These are phyloP conservation scores for Theonella swinhoei DNA, from an alignment of 37 sponge, comb jelly and placozoan species.

Conservation along the genomic window DNA sequence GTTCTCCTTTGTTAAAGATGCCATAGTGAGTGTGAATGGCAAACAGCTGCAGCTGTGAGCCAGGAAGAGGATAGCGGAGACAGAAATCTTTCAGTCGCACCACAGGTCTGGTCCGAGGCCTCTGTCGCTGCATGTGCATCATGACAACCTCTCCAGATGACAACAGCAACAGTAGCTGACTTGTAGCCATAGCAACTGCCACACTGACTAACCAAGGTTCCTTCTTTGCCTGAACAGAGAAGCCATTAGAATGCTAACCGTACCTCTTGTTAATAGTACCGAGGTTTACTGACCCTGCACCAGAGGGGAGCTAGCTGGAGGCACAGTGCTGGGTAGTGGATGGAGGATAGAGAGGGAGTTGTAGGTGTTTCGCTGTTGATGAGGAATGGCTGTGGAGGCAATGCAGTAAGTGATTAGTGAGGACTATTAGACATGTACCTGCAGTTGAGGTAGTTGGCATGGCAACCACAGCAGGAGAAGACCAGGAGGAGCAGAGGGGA, in stretches of 20 bases:
- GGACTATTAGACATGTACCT: not conserved
- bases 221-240: not conserved
- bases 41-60: constrained; percentile 28
- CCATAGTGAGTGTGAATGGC: constrained; percentile 59
- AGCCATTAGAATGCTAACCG: not conserved
- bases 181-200: not conserved
- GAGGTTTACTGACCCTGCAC: no score
- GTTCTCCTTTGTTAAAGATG: constrained; percentile 44
- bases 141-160: not conserved
- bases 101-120: not conserved
- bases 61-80: not conserved
- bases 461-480: not conserved
- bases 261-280: no score
- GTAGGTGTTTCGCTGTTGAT: not conserved
- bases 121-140: not conserved
- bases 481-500: not conserved
- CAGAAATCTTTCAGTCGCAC: not conserved
- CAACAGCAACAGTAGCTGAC: not conserved
- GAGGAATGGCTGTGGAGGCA: not conserved
- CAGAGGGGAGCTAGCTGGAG: not conserved
- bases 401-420: not conserved
- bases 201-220: not conserved
- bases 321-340: not conserved
- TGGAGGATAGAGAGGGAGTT: not conserved
- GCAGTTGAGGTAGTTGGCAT: not conserved